Base-by-base conservation (phyloP, 1,140 invertebrate genomes). In the Drosophila ogumai region DNA sequence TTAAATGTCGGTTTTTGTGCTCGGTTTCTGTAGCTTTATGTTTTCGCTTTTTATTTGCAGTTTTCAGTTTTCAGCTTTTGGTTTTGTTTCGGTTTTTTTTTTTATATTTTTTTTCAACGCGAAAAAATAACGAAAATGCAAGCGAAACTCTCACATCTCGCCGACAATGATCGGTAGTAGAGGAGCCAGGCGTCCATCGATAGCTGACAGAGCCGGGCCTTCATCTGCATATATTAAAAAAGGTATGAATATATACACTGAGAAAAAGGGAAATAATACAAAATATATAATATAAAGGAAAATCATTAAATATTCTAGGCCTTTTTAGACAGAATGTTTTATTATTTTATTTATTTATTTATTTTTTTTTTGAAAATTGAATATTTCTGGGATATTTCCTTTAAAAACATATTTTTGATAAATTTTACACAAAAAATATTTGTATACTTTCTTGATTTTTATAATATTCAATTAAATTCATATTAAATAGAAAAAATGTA, bases 61-160 rank as follows among this genome's bases (percentile, higher is more conserved):
- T 55, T 56, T 68, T 47, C 36, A 58, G 73, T 56, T 74, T 63
- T 58, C 47, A 57, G 41, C 32, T 58, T 60, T 64, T 46, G 60
- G 72, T 49, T 65, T 69, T 57, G 46, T 80, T 64, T 49, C 38
- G 50, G 15, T 8, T 41, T 25, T 13, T 32, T 49, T 40, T 44
- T 4, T 31, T 17, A 54, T 54, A 15, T 59, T 60, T 7, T 58
- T 41, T 9, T 25, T 15, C 22, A 8, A n/a, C 1, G 38, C 47
- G 38, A 55, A 71, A 47, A 79, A 73, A 65, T 47, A 59, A 71
- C 41, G 47, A 69, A 69, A 68, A 69, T 69, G 66, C 61, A 69
- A 68, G 52, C 68, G 34, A 47, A 57, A 59, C 58, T 87, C 84
- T 84, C 80, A 90, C 84, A 88, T 88, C 85, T 88, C 32, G 84